Conservation (phyloP, 2,797 vertebrate genomes). For the Carapus acus region DNA sequence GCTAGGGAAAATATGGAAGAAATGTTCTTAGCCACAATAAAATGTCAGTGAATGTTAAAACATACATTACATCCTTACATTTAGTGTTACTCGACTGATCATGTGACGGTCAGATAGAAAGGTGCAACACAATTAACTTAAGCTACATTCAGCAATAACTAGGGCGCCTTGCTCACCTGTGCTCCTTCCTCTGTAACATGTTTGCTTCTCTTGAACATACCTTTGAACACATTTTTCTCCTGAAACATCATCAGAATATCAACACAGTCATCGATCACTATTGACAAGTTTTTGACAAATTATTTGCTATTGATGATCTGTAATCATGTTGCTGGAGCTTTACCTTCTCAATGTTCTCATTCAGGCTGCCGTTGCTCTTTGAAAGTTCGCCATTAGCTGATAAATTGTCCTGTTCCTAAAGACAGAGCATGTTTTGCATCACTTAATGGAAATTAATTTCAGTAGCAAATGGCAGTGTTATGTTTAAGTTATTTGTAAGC, state of each 20-base stretch:
- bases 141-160: too few relatives aligned
- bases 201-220: constrained; percentile 57
- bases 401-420: constrained; percentile 44
- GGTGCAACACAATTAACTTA: too few relatives aligned
- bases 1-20: too few relatives aligned
- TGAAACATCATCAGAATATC: constrained; percentile 22
- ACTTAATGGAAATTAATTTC: too few relatives aligned
- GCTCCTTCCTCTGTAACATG: constrained; percentile 27
- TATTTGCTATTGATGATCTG: neutral
- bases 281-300: neutral
- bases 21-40: too few relatives aligned
- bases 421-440: neutral
- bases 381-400: constrained; percentile 42
- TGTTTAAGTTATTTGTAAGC: too few relatives aligned
- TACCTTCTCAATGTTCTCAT: constrained; percentile 43
- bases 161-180: constrained; percentile 34
- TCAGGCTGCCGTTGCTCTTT: constrained; percentile 48
- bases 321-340: neutral
- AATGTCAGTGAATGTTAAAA: too few relatives aligned
- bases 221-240: constrained; percentile 58
- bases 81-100: too few relatives aligned
- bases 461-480: too few relatives aligned
- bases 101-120: too few relatives aligned
- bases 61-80: too few relatives aligned
- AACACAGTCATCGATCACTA: neutral